Percentiles rank a stretch among this genome's conserved stretches.
These are phyloP conservation scores for Magallana angulata DNA, from an alignment of 1,140 invertebrate species.

Conservation along the genomic window DNA sequence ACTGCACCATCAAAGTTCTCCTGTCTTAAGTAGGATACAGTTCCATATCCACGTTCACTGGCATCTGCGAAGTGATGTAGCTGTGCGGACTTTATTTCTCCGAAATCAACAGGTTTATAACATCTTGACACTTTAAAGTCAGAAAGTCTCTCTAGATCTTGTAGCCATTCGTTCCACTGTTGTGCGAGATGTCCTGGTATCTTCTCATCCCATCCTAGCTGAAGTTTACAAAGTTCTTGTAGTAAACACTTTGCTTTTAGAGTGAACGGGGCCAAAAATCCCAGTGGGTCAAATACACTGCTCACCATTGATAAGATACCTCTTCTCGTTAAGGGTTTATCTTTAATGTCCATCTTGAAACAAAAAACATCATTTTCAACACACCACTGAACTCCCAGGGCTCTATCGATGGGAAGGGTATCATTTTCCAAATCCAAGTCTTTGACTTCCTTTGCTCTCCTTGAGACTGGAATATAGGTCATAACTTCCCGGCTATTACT, in stretches of 20 bases:
- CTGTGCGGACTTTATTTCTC: constrained; percentile 43
- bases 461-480: constrained; percentile 49
- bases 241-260: constrained; percentile 46
- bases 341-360: constrained; percentile 53
- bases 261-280: constrained; percentile 53
- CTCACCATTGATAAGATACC: constrained; percentile 53
- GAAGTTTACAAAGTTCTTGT: constrained; percentile 48
- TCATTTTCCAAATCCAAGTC: constrained; percentile 55
- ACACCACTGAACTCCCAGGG: constrained; percentile 63
- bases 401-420: constrained; percentile 54
- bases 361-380: constrained; percentile 56
- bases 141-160: constrained; percentile 32
- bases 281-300: constrained; percentile 58
- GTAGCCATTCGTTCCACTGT: constrained; percentile 52
- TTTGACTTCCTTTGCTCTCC: constrained; percentile 37
- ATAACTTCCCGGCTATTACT: constrained; percentile 57
- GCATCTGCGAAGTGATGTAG: constrained; percentile 70
- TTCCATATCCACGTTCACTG: constrained; percentile 63
- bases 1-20: constrained; percentile 36
- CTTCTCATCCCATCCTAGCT: constrained; percentile 52
- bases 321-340: constrained; percentile 43
- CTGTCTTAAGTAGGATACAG: constrained; percentile 64
- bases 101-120: constrained; percentile 32
- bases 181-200: constrained; percentile 9
- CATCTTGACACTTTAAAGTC: constrained; percentile 29